Conservation (phyloP, 2,888 invertebrate species). For the Poecilus cupreus region DNA sequence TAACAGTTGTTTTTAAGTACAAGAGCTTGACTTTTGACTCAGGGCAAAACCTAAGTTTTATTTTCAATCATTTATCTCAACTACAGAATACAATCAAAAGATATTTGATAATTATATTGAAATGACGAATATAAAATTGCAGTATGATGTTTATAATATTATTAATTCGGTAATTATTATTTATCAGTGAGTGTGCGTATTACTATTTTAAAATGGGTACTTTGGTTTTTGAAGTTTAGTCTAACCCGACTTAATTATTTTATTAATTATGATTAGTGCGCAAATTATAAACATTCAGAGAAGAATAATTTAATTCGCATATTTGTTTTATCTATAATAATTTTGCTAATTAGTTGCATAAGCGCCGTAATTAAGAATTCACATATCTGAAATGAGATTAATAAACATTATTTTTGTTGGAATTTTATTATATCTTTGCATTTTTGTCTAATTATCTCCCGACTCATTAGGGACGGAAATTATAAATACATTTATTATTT, state of each 20-base stretch:
- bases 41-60: background rate
- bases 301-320: background rate
- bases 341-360: conserved; percentile 31
- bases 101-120: background rate
- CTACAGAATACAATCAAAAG: background rate
- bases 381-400: background rate
- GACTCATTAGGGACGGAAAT: background rate
- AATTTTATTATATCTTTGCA: background rate
- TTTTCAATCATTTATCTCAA: background rate
- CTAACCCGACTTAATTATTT: background rate
- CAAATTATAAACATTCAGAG: background rate
- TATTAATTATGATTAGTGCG: conserved; percentile 4
- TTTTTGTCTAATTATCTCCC: background rate
- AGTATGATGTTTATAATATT: background rate
- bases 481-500: background rate
- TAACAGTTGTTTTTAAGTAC: conserved; percentile 18
- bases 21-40: conserved; percentile 27
- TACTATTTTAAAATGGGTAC: background rate
- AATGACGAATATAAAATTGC: background rate
- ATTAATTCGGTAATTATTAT: too few species aligned
- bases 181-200: background rate
- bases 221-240: background rate
- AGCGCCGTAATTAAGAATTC: background rate
- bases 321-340: conserved; percentile 2
- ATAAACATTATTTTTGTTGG: background rate